These are phyloP conservation scores for Psittacula derbiana DNA, from an alignment of 2,797 vertebrate species.

Conservation along the genomic window DNA sequence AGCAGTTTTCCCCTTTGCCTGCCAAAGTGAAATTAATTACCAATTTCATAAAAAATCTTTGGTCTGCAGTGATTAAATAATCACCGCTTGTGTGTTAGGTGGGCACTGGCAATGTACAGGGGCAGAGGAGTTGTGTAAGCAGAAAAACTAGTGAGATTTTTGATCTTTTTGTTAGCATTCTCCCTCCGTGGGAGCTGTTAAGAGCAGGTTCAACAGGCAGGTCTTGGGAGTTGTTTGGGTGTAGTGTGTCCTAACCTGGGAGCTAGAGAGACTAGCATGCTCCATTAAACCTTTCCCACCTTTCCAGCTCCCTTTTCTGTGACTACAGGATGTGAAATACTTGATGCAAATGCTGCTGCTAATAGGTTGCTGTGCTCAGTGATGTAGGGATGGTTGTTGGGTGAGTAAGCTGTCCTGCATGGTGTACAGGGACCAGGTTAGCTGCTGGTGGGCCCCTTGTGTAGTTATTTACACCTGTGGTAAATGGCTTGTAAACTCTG, in stretches of 20 bases:
- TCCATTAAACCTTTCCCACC: neutral
- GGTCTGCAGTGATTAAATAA: neutral
- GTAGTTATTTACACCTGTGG: neutral
- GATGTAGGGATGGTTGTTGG: rapidly evolving
- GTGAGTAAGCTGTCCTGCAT: rapidly evolving
- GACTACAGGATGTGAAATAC: neutral
- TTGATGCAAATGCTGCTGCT: neutral
- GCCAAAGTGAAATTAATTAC: neutral
- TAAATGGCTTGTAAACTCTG: neutral
- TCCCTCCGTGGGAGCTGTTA: neutral
- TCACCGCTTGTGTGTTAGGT: neutral
- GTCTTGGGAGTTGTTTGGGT: neutral
- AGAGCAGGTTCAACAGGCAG: neutral
- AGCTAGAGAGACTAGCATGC: neutral
- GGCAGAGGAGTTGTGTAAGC: neutral
- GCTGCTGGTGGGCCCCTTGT: neutral
- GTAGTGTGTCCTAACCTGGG: neutral
- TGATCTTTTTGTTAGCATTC: neutral
- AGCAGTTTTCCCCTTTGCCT: neutral
- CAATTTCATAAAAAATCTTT: neutral
- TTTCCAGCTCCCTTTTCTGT: neutral
- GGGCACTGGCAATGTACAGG: neutral
- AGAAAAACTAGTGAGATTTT: neutral
- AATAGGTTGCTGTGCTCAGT: neutral
- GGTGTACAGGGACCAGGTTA: neutral